Evolutionary conservation across 1,140 invertebrate species (phyloP), one percentile per base, ranked within the genome.

Genomic region (Meloidogyne exigua): DNA sequence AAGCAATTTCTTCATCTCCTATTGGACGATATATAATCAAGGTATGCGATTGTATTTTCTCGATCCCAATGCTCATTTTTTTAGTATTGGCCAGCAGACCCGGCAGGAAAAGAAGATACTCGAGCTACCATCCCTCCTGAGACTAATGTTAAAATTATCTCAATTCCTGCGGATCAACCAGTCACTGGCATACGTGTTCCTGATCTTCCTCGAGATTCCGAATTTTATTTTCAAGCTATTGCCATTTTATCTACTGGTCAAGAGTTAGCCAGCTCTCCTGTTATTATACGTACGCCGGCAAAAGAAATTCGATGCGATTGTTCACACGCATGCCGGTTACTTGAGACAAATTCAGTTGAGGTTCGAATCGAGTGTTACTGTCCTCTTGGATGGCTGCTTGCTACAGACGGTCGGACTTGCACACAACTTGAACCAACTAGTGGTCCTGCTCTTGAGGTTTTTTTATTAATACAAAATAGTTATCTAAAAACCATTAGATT

Each of bases 221-320:
- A 86, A 25, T 87, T 86, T 64, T 80, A 79, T 25, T 84, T 87
- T 62, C 85, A 84, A 72, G 81, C 83, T 2, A 63, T 71, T 15
- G 80, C 85, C 15, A 75, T 78, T 57, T 80, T 86, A 28, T 36
- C 69, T 39, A 81, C 84, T 66, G 85, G 82, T 2, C 74, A 82
- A 36, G 75, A 72, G 11, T 72, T 86, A 21, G 44, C 78, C 1
- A 74, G 82, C 66, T 78, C 81, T 18, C 75, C 75, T 5, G 63
- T 82, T 3, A 32, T 73, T 9, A 83, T 80, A 7, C 72, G 73
- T 44, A 86, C 85, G 18, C 85, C 84, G 39, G 85, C 85, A 25
- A 75, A 79, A 71, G 85, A 86, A 75, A 76, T 85, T n/a, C 66
- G 79, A 15, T 86, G 85, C 72, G 84, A 87, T 68, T 86, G 85